These are phyloP conservation scores for Vesta saturnalis DNA, from an alignment of 2,888 invertebrate species.

Conservation along the genomic window DNA sequence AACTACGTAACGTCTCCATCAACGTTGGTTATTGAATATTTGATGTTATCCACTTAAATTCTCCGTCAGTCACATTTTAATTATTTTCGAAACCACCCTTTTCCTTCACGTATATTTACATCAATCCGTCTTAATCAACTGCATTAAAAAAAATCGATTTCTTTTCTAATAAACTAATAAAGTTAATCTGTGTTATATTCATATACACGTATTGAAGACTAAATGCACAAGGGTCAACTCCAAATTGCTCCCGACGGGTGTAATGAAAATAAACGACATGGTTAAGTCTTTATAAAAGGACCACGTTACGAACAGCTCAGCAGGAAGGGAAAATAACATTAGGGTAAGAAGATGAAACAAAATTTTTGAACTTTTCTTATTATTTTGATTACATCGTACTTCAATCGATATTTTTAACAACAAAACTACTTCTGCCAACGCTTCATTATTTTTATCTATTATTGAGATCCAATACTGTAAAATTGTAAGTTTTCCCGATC, in stretches of 20 bases:
- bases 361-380: slow-evolving; percentile 7
- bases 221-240: slow-evolving; percentile 31
- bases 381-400: neutral
- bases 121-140: neutral
- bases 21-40: slow-evolving; percentile 45
- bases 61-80: slow-evolving; percentile 26
- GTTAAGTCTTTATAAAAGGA: slow-evolving; percentile 39
- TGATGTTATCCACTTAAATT: slow-evolving; percentile 46
- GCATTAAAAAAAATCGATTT: neutral
- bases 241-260: slow-evolving; percentile 36
- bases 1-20: slow-evolving; percentile 29
- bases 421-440: no score
- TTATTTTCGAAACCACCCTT: slow-evolving; percentile 10
- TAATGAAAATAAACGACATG: slow-evolving; percentile 41
- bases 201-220: slow-evolving; percentile 14
- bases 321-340: slow-evolving; percentile 23
- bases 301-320: slow-evolving; percentile 36
- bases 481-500: no score
- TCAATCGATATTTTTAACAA: no score
- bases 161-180: neutral
- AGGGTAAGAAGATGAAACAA: slow-evolving; percentile 20
- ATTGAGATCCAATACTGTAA: no score
- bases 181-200: slow-evolving; percentile 15
- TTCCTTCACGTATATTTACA: slow-evolving; percentile 7
- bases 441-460: no score